These are phyloP conservation scores for Macrophya alboannulata DNA, from an alignment of 2,888 invertebrate species.

Conservation along the genomic window DNA sequence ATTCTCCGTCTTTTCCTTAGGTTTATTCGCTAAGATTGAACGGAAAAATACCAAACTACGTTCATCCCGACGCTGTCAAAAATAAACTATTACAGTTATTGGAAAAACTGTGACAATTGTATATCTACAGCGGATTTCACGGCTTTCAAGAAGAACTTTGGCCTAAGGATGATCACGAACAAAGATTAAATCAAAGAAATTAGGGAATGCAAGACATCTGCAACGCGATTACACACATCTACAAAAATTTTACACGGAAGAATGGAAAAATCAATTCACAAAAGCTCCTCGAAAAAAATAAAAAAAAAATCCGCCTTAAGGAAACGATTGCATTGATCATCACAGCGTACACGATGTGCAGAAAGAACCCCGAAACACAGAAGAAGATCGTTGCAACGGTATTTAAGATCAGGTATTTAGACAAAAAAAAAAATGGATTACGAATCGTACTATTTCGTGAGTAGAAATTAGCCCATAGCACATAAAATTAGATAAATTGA, in stretches of 20 bases:
- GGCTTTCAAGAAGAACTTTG: not conserved
- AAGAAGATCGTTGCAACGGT: not conserved
- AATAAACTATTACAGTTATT: not conserved
- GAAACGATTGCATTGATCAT: constrained; percentile 1
- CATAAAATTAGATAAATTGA: not conserved
- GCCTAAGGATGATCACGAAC: not conserved
- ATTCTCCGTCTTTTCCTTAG: constrained; percentile 31
- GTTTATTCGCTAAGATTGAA: constrained; percentile 23
- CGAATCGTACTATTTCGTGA: not conserved
- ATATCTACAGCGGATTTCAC: not conserved
- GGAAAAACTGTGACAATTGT: constrained; percentile 7
- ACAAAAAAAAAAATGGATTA: not conserved
- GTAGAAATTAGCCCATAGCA: not conserved
- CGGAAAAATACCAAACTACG: not conserved
- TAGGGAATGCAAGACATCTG: not conserved
- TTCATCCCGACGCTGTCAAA: not conserved
- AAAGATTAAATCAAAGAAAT: not conserved
- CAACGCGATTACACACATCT: not conserved
- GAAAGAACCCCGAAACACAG: too few relatives aligned
- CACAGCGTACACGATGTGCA: not conserved
- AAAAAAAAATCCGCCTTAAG: not conserved
- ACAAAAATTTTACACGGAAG: not conserved
- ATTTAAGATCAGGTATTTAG: not conserved
- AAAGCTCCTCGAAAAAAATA: not conserved
- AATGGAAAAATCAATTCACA: not conserved